phyloP scores from a whole-genome alignment of 2,888 invertebrate species.

The Galerucella pusilla region DNA sequence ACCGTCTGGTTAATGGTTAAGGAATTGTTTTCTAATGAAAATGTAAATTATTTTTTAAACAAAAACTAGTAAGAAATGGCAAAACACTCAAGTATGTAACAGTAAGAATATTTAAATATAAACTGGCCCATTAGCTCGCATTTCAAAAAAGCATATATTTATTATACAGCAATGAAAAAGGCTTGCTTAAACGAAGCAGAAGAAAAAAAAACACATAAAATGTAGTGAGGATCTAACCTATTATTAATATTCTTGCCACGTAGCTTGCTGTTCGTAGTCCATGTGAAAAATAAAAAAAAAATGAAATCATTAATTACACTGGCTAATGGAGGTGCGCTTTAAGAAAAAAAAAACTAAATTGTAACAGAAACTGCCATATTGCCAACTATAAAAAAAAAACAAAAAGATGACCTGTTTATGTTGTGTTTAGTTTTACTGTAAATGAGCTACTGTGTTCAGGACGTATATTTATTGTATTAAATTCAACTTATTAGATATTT shows the following conservation, averaged over 20 bases:
- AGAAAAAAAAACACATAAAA: constrained; percentile 56
- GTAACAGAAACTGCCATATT: constrained; percentile 34
- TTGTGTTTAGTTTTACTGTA: constrained; percentile 29
- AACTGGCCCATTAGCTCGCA: constrained; percentile 3
- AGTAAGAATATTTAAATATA: background rate
- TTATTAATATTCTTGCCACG: constrained; percentile 80
- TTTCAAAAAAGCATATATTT: constrained; percentile 7
- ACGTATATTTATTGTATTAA: constrained; percentile 15
- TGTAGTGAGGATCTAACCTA: constrained; percentile 75
- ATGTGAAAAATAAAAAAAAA: constrained; percentile 62
- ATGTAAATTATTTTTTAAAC: too few relatives aligned
- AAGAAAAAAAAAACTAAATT: constrained; percentile 47
- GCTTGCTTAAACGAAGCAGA: constrained; percentile 30
- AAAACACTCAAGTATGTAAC: too few relatives aligned
- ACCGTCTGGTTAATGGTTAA: too few relatives aligned
- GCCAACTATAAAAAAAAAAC: constrained; percentile 40
- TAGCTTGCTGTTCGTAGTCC: constrained; percentile 75
- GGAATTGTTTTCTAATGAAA: too few relatives aligned
- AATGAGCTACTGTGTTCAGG: background rate
- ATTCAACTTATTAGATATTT: background rate
- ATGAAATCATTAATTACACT: constrained; percentile 52
- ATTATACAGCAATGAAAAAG: constrained; percentile 22
- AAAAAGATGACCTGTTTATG: constrained; percentile 35
- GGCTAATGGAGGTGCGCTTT: constrained; percentile 54
- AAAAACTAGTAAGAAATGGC: too few relatives aligned